These are phyloP conservation scores for Eudemis profundana DNA, from an alignment of 2,888 invertebrate genomes.

Conservation along the genomic window DNA sequence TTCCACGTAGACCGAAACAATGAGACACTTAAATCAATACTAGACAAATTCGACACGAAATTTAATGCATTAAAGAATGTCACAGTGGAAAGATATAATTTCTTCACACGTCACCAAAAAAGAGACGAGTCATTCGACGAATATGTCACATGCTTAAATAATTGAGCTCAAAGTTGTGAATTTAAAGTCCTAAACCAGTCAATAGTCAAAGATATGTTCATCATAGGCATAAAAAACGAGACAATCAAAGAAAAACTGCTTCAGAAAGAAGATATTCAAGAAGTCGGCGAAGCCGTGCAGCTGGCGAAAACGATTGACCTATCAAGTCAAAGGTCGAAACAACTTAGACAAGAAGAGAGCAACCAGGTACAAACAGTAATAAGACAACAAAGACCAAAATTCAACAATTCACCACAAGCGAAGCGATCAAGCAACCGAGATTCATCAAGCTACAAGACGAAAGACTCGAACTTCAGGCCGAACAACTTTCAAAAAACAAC, in stretches of 20 bases:
- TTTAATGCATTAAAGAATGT: slow-evolving; percentile 13
- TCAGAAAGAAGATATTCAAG: neutral
- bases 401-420: neutral
- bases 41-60: slow-evolving; percentile 19
- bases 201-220: slow-evolving; percentile 8
- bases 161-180: neutral
- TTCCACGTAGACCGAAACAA: slow-evolving; percentile 21
- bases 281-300: neutral
- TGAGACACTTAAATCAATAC: neutral
- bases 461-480: neutral
- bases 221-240: neutral
- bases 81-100: slow-evolving; percentile 29
- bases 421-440: neutral
- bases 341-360: neutral
- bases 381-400: neutral
- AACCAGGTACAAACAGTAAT: neutral
- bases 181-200: slow-evolving; percentile 1
- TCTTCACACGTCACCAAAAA: slow-evolving; percentile 9
- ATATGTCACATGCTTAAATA: slow-evolving; percentile 7
- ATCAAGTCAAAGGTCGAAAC: neutral
- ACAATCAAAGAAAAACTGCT: neutral
- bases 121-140: neutral
- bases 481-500: neutral
- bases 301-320: neutral
- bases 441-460: no score